Percentiles rank a stretch among this genome's conserved stretches.
Conservation (phyloP, 2,113 vertebrate genomes). For the Siniperca chuatsi region DNA sequence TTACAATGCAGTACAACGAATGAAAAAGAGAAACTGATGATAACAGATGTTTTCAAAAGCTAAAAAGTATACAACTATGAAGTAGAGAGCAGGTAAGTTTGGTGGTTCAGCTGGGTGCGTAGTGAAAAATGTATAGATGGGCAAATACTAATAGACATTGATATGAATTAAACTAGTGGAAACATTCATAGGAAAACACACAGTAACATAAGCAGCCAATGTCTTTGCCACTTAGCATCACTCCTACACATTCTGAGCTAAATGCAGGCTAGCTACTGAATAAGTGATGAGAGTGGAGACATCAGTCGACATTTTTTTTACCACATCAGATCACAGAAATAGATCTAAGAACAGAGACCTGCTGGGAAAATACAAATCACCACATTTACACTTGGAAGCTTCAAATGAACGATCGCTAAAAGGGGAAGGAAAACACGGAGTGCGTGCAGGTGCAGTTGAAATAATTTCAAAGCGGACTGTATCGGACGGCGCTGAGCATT, state of each 20-base stretch:
- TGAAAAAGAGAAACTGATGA: not conserved
- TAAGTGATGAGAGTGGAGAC: slow-evolving; percentile 57
- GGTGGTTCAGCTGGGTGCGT: not conserved
- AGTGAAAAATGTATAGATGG: not conserved
- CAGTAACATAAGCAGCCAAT: slow-evolving; percentile 28
- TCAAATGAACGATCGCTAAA: not conserved
- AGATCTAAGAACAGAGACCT: slow-evolving; percentile 12
- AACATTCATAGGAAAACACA: slow-evolving; percentile 24
- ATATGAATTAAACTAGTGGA: too few species aligned
- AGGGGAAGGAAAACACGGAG: not conserved
- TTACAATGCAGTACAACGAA: not conserved
- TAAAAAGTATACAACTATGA: not conserved
- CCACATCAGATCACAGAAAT: slow-evolving; percentile 39
- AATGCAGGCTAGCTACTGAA: slow-evolving; percentile 49
- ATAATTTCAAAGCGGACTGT: slow-evolving; percentile 17
- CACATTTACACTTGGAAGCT: not conserved
- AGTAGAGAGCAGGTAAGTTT: not conserved
- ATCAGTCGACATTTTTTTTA: slow-evolving; percentile 27
- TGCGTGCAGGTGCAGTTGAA: not conserved
- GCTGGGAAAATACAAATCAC: not conserved
- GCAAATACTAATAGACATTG: not conserved
- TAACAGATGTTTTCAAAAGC: not conserved
- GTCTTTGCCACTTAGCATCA: slow-evolving; percentile 26
- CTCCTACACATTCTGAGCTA: slow-evolving; percentile 10
- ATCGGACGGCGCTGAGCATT: slow-evolving; percentile 14